These are phyloP conservation scores for Amphiduros pacificus DNA, from an alignment of 2,888 invertebrate genomes.

Conservation along the genomic window DNA sequence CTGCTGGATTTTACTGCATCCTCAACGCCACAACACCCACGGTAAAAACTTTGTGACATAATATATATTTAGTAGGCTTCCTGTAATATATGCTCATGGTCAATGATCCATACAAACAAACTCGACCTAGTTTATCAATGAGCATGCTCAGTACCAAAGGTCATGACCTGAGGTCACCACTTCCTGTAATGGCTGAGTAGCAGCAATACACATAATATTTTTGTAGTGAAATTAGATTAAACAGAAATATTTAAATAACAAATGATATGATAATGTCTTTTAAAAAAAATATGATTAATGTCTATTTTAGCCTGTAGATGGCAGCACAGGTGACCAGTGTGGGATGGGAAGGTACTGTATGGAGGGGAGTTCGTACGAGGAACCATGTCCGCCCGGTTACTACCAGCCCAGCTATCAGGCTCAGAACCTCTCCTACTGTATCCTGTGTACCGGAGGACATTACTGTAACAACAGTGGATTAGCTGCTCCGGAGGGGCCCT, in stretches of 20 bases:
- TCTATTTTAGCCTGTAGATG: not conserved
- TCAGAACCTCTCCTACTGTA: slow-evolving; percentile 46
- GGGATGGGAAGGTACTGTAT: slow-evolving; percentile 46
- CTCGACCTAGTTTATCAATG: too few relatives aligned
- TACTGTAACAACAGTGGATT: slow-evolving; percentile 52
- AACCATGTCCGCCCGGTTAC: slow-evolving; percentile 47
- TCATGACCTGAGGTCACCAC: too few relatives aligned
- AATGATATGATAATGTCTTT: not conserved
- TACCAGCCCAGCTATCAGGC: slow-evolving; percentile 46
- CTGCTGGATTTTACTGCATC: slow-evolving; percentile 52
- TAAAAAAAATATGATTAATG: not conserved
- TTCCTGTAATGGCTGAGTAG: too few relatives aligned
- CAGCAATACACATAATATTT: too few relatives aligned
- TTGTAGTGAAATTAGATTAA: too few relatives aligned
- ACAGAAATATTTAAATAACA: too few relatives aligned
- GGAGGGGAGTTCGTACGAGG: slow-evolving; percentile 39
- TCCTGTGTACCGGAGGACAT: slow-evolving; percentile 48
- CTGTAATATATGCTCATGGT: too few relatives aligned
- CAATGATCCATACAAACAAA: too few relatives aligned
- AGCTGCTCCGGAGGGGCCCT: slow-evolving; percentile 42
- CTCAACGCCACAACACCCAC: slow-evolving; percentile 42
- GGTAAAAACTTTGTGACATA: too few relatives aligned
- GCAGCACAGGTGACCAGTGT: slow-evolving; percentile 43
- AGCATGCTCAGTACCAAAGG: too few relatives aligned
- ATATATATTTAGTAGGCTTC: too few relatives aligned